These are phyloP conservation scores for Tyria jacobaeae DNA, from an alignment of 2,888 invertebrate genomes.

Conservation along the genomic window DNA sequence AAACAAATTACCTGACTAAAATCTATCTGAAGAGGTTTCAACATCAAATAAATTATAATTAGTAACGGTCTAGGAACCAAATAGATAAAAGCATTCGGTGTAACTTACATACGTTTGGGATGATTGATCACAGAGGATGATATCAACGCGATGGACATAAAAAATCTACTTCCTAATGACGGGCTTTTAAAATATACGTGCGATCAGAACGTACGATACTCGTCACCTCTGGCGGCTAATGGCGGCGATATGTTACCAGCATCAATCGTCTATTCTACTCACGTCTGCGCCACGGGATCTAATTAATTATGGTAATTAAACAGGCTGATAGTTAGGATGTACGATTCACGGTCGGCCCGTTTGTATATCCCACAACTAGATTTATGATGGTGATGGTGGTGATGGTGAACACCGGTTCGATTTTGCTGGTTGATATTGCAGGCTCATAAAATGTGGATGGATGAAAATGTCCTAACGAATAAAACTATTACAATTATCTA, in stretches of 20 bases:
- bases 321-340: constrained; percentile 67
- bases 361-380: constrained; percentile 57
- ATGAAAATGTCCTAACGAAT: not conserved
- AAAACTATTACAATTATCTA: not conserved
- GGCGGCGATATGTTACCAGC: constrained; percentile 80
- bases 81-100: constrained; percentile 27
- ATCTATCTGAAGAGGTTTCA: constrained; percentile 27
- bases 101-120: constrained; percentile 57
- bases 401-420: constrained; percentile 20
- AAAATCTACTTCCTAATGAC: constrained; percentile 79
- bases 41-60: constrained; percentile 55
- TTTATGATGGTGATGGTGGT: constrained; percentile 48
- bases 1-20: constrained; percentile 36
- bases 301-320: constrained; percentile 86
- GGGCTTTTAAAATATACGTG: constrained; percentile 71
- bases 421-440: constrained; percentile 7
- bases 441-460: not conserved
- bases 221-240: constrained; percentile 75
- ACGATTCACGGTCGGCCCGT: constrained; percentile 46
- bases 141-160: constrained; percentile 65
- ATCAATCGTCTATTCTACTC: constrained; percentile 83
- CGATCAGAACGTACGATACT: constrained; percentile 62
- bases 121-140: constrained; percentile 78
- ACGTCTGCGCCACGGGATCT: constrained; percentile 79
- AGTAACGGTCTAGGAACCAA: constrained; percentile 68